phyloP scores from a whole-genome alignment of 2,797 vertebrate species.

The Chelmon rostratus region DNA sequence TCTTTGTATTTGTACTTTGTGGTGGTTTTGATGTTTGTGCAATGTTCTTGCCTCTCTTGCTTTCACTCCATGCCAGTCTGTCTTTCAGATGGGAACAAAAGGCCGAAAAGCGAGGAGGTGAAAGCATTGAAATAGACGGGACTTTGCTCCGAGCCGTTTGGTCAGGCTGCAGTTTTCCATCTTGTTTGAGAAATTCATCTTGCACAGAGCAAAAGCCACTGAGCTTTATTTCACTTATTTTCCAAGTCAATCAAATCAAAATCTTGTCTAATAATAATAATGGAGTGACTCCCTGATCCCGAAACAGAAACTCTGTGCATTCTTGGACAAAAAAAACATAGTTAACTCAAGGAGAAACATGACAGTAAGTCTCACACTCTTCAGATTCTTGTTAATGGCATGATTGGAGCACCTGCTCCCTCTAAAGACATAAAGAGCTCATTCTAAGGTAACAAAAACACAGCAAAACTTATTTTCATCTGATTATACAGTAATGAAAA shows the following conservation, averaged over 20 bases:
- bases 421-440: too few species aligned
- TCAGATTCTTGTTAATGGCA: neutral
- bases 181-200: slow-evolving; percentile 7
- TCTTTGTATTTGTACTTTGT: neutral
- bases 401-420: too few species aligned
- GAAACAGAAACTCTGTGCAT: neutral
- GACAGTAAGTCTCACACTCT: too few species aligned
- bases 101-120: neutral
- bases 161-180: slow-evolving; percentile 5
- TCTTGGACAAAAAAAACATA: neutral
- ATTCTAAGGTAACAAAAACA: too few species aligned
- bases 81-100: neutral
- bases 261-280: neutral
- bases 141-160: slow-evolving; percentile 10
- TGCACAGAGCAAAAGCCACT: slow-evolving; percentile 6
- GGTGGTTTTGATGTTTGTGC: neutral
- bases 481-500: too few species aligned
- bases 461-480: too few species aligned
- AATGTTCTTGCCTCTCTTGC: neutral
- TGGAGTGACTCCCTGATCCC: neutral
- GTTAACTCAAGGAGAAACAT: slow-evolving; percentile 4
- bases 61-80: neutral
- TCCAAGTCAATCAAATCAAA: slow-evolving; percentile 7
- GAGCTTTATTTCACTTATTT: slow-evolving; percentile 24
- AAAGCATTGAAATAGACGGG: slow-evolving; percentile 22